Evolutionary conservation across 2,888 invertebrate genomes (phyloP).

Genomic region (Tachina grossa): DNA sequence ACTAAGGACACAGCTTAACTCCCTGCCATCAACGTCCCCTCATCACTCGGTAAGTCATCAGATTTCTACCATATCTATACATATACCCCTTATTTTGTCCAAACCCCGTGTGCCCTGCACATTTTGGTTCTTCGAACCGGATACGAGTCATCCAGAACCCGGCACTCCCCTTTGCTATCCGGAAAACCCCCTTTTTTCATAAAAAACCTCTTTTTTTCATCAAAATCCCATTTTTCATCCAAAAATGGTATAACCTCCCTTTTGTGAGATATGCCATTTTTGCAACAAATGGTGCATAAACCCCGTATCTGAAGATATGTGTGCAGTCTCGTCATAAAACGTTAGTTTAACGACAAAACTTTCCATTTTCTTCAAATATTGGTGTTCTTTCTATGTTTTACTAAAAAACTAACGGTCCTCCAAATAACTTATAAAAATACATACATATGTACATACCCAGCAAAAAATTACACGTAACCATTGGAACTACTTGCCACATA

Average conservation of each 20-base stretch:
- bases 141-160: conserved; percentile 2
- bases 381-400: background rate
- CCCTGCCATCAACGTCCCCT: no score
- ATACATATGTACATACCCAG: background rate
- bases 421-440: background rate
- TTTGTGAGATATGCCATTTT: background rate
- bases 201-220: background rate
- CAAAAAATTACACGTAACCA: no score
- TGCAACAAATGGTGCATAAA: background rate
- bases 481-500: no score
- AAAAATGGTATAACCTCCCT: background rate
- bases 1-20: no score
- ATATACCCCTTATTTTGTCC: no score
- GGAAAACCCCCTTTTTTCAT: background rate
- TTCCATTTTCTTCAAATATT: background rate
- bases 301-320: no score
- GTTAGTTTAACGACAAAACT: no score
- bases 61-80: no score
- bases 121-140: conserved; percentile 1
- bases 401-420: background rate
- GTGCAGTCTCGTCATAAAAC: no score
- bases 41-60: no score
- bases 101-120: background rate
- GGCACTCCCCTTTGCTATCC: background rate
- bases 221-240: no score